These are phyloP conservation scores for Phodopus roborovskii DNA, from an alignment of 2,113 vertebrate species.

Conservation along the genomic window DNA sequence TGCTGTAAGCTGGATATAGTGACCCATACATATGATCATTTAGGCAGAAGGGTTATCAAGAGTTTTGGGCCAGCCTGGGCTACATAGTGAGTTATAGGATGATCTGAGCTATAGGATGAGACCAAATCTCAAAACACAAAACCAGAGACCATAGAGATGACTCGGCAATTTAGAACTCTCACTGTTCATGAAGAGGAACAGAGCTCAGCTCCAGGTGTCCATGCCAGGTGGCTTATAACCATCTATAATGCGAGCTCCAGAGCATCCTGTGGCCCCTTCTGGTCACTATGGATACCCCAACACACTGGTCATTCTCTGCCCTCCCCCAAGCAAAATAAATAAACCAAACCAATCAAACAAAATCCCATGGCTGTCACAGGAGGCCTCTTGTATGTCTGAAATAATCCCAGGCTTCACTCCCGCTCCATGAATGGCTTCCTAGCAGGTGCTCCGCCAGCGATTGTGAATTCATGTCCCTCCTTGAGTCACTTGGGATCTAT, in stretches of 20 bases:
- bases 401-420: neutral
- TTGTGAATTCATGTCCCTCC: neutral
- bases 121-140: neutral
- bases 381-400: neutral
- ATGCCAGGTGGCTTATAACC: neutral
- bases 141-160: neutral
- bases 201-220: neutral
- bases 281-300: neutral
- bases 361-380: neutral
- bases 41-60: neutral
- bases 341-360: neutral
- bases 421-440: neutral
- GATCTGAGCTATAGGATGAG: neutral
- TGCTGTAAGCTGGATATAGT: neutral
- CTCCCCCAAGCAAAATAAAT: neutral
- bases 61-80: neutral
- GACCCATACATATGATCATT: neutral
- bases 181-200: neutral
- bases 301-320: neutral
- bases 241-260: neutral
- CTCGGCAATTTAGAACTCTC: neutral
- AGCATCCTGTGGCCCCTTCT: neutral
- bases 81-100: neutral
- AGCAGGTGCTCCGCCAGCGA: neutral
- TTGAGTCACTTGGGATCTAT: constrained; percentile 2